phyloP scores from a whole-genome alignment of 2,797 vertebrate genomes.

The Silurus aristotelis region DNA sequence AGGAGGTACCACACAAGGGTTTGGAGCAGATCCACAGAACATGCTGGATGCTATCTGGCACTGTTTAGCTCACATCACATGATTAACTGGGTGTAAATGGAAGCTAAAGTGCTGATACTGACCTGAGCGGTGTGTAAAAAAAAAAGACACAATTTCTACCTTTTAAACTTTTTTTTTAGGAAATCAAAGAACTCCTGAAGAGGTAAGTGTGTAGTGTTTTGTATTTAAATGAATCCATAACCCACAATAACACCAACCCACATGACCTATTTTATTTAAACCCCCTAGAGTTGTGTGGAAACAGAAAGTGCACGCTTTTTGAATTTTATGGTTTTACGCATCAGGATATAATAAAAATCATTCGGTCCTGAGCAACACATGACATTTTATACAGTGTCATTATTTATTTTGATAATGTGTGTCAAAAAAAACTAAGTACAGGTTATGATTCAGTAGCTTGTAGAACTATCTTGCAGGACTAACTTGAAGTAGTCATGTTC shows the following conservation, averaged over 20 bases:
- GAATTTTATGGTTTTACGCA: too few species aligned
- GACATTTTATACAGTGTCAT: too few species aligned
- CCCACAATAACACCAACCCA: neutral
- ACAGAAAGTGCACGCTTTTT: too few species aligned
- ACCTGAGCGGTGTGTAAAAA: neutral
- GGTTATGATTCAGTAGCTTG: too few species aligned
- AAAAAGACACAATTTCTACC: conserved; percentile 10
- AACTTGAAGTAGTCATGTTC: too few species aligned
- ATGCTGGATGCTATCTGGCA: conserved; percentile 53
- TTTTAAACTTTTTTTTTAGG: conserved; percentile 65
- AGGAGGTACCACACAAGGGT: conserved; percentile 7
- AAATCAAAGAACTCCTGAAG: conserved; percentile 78
- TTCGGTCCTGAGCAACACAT: too few species aligned
- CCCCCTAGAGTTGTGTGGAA: too few species aligned
- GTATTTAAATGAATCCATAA: neutral
- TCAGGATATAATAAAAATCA: too few species aligned
- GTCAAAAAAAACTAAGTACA: too few species aligned
- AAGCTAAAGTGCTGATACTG: conserved; percentile 14
- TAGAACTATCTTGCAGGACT: too few species aligned
- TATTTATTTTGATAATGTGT: too few species aligned
- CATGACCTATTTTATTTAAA: neutral
- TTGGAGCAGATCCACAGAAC: conserved; percentile 51
- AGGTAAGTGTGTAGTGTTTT: conserved; percentile 63
- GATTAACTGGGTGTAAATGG: conserved; percentile 22
- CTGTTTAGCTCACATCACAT: conserved; percentile 32